Conservation (phyloP, 1,140 invertebrate species). For the Atta texana region DNA sequence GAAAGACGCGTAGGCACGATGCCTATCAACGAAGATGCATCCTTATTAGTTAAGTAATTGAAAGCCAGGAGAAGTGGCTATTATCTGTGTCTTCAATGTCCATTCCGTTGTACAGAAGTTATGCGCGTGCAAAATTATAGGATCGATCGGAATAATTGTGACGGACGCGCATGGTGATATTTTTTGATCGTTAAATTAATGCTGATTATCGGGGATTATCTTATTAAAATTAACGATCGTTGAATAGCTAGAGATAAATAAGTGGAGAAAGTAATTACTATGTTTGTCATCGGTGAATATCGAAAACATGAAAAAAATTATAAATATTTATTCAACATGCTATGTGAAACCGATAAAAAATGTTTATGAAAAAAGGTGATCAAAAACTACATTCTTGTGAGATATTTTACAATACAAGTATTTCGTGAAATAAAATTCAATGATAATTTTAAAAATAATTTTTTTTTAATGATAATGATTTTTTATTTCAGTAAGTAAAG, state of each 20-base stretch:
- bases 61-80: conserved; percentile 12
- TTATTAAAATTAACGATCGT: neutral
- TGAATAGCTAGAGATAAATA: neutral
- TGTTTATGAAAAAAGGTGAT: neutral
- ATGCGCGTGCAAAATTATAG: conserved; percentile 26
- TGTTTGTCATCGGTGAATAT: neutral
- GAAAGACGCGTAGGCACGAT: conserved; percentile 41
- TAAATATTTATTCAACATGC: conserved; percentile 9
- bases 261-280: neutral
- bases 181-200: conserved; percentile 33
- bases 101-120: conserved; percentile 17
- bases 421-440: neutral
- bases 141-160: conserved; percentile 13
- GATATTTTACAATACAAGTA: neutral
- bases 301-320: neutral
- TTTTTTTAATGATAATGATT: neutral
- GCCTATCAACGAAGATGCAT: conserved; percentile 34
- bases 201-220: neutral
- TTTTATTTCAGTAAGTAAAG: conserved; percentile 10
- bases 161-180: neutral
- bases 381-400: neutral
- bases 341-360: neutral
- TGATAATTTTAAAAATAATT: neutral
- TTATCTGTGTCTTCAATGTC: conserved; percentile 5
- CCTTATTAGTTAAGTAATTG: conserved; percentile 50